Conservation (phyloP, 2,888 invertebrate species). For the Cantharis flavilabris region DNA sequence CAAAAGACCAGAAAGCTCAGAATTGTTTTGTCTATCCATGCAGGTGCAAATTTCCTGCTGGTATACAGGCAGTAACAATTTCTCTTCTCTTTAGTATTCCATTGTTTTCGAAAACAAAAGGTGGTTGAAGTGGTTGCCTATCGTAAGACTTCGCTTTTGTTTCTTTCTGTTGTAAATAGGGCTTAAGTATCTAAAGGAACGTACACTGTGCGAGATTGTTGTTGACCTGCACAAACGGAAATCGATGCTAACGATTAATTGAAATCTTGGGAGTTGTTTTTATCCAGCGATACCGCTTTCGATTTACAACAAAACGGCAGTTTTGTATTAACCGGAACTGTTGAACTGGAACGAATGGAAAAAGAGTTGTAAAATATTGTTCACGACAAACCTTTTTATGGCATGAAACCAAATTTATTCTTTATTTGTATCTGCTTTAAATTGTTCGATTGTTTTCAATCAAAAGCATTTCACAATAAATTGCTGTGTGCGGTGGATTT, state of each 20-base stretch:
- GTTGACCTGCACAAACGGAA: background rate
- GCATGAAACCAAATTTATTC: background rate
- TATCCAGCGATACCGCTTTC: background rate
- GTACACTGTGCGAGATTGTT: background rate
- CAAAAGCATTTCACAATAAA: background rate
- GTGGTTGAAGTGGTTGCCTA: background rate
- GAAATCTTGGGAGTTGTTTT: background rate
- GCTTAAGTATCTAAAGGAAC: background rate
- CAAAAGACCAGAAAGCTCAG: background rate
- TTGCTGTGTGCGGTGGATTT: background rate
- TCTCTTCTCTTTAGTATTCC: background rate
- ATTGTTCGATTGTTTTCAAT: background rate
- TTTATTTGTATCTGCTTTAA: background rate
- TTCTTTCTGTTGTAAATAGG: background rate
- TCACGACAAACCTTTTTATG: background rate
- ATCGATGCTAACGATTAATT: background rate
- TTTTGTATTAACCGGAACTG: background rate
- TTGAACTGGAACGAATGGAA: background rate
- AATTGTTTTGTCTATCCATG: background rate
- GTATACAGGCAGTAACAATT: background rate
- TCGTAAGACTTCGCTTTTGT: background rate
- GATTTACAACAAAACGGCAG: background rate
- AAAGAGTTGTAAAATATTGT: background rate
- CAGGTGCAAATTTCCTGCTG: background rate
- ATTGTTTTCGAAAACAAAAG: background rate